These are phyloP conservation scores for Catalaphyllia jardinei DNA, from an alignment of 64 coral and sea anemone genomes.

Conservation along the genomic window DNA sequence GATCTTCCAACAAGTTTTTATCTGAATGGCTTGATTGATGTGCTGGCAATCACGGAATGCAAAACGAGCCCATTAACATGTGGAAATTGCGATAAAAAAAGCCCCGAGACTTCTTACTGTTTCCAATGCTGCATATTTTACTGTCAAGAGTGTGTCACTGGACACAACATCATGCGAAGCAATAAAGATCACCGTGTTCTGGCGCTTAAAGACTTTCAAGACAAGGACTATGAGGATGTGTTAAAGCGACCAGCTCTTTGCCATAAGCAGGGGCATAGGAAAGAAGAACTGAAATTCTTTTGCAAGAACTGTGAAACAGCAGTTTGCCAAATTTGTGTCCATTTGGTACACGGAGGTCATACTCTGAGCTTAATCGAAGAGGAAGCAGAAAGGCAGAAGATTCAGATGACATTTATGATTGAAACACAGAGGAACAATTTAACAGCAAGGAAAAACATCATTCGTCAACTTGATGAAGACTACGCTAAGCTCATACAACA, in stretches of 20 bases:
- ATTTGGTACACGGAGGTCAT: neutral
- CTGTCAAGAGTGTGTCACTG: neutral
- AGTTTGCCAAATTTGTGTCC: constrained; percentile 3
- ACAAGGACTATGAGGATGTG: constrained; percentile 17
- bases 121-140: neutral
- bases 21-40: neutral
- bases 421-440: neutral
- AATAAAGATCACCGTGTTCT: neutral
- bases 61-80: neutral
- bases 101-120: neutral
- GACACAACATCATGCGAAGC: neutral
- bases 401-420: neutral
- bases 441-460: neutral
- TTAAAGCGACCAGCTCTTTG: constrained; percentile 7
- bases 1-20: constrained; percentile 6
- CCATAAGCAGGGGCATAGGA: neutral
- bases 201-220: constrained; percentile 30
- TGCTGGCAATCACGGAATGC: neutral
- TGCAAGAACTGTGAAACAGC: constrained; percentile 6
- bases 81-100: neutral
- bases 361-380: neutral
- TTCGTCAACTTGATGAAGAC: neutral
- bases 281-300: neutral
- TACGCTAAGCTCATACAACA: neutral
- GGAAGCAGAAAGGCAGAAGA: neutral